Conservation (phyloP, 1,140 invertebrate genomes). For the Nomia melanderi region DNA sequence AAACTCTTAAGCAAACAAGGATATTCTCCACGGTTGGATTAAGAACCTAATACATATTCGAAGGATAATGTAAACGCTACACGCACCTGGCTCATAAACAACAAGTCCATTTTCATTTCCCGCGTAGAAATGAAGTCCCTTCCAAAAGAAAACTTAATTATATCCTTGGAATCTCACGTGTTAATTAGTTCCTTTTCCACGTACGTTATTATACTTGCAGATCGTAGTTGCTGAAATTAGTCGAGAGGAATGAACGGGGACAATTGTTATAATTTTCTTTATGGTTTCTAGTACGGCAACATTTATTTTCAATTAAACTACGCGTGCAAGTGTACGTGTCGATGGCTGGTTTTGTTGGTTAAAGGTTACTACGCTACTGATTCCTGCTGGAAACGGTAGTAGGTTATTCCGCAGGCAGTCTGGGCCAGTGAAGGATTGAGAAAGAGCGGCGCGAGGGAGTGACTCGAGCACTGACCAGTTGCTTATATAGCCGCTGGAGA, state of each 20-base stretch:
- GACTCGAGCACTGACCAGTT: conserved; percentile 72
- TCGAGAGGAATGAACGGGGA: too few species aligned
- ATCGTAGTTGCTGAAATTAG: too few species aligned
- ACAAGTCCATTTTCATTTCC: neutral
- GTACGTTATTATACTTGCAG: too few species aligned
- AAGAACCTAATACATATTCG: conserved; percentile 8
- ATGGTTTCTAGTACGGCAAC: neutral
- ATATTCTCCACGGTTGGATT: neutral
- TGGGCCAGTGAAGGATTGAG: conserved; percentile 33
- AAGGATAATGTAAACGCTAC: neutral
- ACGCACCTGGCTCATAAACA: neutral
- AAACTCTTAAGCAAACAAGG: neutral
- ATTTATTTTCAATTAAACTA: neutral
- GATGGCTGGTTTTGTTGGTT: neutral
- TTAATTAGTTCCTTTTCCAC: neutral
- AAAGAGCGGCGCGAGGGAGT: conserved; percentile 50
- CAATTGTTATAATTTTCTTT: too few species aligned
- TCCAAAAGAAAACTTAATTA: neutral
- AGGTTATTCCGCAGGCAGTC: conserved; percentile 25
- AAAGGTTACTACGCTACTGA: conserved; percentile 13
- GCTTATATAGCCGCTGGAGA: conserved; percentile 74
- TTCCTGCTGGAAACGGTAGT: conserved; percentile 15
- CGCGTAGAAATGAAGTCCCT: neutral
- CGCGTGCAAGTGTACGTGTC: neutral
- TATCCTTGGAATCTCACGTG: neutral